phyloP scores from a whole-genome alignment of 1,140 invertebrate species.

The Latrodectus geometricus region DNA sequence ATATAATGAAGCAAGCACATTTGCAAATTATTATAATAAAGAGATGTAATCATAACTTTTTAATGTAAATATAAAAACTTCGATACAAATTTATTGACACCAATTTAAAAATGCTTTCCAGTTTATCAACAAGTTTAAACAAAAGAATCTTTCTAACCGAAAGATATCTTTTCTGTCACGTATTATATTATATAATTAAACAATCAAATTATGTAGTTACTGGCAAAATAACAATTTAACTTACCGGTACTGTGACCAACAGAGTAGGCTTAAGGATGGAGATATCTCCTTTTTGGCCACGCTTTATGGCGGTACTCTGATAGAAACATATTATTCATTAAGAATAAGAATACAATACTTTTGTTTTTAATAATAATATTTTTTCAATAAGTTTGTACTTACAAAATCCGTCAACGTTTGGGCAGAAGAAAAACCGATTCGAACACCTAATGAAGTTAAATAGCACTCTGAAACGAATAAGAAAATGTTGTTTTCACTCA shows the following conservation, averaged over 20 bases:
- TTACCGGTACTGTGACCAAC: conserved; percentile 93
- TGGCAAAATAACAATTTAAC: conserved; percentile 61
- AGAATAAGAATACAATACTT: no score
- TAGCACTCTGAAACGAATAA: conserved; percentile 70
- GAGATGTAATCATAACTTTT: no score
- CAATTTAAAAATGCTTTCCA: no score
- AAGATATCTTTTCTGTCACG: background rate
- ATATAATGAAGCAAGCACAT: no score
- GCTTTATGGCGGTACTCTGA: conserved; percentile 91
- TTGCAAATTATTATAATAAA: no score
- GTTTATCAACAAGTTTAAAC: background rate
- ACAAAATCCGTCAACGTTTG: conserved; percentile 91
- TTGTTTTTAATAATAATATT: no score
- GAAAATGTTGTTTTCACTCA: background rate
- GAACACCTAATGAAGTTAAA: conserved; percentile 78
- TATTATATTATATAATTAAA: no score
- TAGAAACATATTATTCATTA: conserved; percentile 20
- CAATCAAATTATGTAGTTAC: background rate
- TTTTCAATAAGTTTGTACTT: conserved; percentile 1
- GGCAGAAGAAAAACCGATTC: conserved; percentile 96
- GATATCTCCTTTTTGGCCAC: conserved; percentile 85
- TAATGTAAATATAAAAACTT: no score
- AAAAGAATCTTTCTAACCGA: background rate
- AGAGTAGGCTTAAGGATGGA: conserved; percentile 90
- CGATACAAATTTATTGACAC: no score